Conservation (phyloP, 2,113 vertebrate species). For the Riparia riparia region DNA sequence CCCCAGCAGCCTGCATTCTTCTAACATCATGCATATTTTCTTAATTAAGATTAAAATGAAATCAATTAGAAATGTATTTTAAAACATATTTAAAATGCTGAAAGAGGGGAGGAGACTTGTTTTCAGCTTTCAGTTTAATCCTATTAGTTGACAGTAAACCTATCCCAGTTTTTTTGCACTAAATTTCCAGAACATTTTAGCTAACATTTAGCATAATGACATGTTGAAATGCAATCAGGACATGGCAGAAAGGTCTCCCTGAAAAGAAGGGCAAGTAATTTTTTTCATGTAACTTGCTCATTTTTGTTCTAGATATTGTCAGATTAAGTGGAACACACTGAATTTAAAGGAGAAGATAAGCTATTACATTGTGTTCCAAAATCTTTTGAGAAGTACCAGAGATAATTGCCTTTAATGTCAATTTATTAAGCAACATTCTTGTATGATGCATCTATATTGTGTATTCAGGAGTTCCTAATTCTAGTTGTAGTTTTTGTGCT, state of each 20-base stretch:
- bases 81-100: neutral
- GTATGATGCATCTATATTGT: neutral
- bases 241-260: neutral
- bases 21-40: neutral
- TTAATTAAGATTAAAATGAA: neutral
- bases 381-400: constrained; percentile 47
- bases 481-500: neutral
- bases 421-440: constrained; percentile 24
- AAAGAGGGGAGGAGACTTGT: neutral
- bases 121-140: neutral
- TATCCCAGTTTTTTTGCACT: neutral
- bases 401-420: constrained; percentile 38
- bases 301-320: neutral
- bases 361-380: neutral
- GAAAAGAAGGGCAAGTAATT: neutral
- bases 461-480: neutral
- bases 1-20: neutral
- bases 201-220: neutral
- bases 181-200: neutral
- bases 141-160: neutral
- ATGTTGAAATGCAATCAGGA: neutral
- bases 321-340: neutral
- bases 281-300: neutral
- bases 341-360: neutral
- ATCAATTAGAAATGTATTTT: neutral